A percentile compares a stretch with the other conserved stretches of the same genome.
Evolutionary conservation across 2,113 vertebrate genomes (phyloP).

Genomic region (Lepisosteus oculatus): DNA sequence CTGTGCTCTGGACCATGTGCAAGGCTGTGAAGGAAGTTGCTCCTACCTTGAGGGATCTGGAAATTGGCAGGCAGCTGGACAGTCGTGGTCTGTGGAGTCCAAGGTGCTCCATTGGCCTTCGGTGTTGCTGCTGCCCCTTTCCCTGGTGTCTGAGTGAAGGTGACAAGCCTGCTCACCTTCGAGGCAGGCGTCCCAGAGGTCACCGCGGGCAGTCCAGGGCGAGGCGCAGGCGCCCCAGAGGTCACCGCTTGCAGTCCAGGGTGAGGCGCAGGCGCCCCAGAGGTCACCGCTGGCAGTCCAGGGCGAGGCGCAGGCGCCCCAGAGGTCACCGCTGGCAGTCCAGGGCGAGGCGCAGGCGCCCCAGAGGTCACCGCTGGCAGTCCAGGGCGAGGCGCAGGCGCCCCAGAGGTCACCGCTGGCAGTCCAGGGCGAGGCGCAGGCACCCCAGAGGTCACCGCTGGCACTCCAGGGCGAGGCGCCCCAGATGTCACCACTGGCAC

Average conservation of each 20-base stretch:
- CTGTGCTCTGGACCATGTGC: no score
- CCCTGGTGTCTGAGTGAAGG: slow-evolving; percentile 36
- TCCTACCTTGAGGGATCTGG: slow-evolving; percentile 83
- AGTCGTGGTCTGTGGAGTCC: slow-evolving; percentile 48
- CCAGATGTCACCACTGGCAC: not conserved
- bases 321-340: no score
- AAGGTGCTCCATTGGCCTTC: slow-evolving; percentile 48
- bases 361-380: no score
- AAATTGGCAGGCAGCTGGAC: slow-evolving; percentile 77
- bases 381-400: slow-evolving; percentile 22
- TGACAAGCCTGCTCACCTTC: slow-evolving; percentile 33
- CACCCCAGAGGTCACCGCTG: slow-evolving; percentile 18
- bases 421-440: slow-evolving; percentile 16
- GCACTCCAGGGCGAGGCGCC: slow-evolving; percentile 9
- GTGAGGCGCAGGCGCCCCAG: slow-evolving; percentile 23
- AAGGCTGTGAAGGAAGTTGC: not conserved
- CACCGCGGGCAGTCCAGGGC: not conserved
- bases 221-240: slow-evolving; percentile 18
- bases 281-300: no score
- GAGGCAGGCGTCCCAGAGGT: slow-evolving; percentile 23
- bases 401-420: slow-evolving; percentile 15
- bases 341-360: slow-evolving; percentile 22
- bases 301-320: not conserved
- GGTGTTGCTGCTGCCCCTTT: slow-evolving; percentile 49
- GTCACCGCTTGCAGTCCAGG: not conserved